These are phyloP conservation scores for Elysia chlorotica DNA, from an alignment of 1,140 invertebrate genomes.

Conservation along the genomic window DNA sequence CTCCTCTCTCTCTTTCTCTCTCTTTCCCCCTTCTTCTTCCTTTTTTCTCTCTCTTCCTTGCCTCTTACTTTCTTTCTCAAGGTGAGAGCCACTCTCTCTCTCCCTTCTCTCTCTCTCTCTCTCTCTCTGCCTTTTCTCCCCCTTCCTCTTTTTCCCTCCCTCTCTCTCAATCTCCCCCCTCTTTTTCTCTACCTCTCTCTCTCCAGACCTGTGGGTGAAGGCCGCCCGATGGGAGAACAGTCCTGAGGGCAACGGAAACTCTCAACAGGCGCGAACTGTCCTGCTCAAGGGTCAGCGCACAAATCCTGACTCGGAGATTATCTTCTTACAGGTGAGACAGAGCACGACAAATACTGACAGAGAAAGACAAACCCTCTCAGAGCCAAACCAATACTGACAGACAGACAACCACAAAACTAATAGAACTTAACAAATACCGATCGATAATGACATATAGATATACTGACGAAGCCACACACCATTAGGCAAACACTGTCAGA, in stretches of 20 bases:
- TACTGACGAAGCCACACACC: too few species aligned
- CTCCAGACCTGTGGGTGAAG: not conserved
- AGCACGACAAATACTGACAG: too few species aligned
- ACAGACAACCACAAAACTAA: too few species aligned
- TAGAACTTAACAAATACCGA: too few species aligned
- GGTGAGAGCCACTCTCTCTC: not conserved
- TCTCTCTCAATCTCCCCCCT: too few species aligned
- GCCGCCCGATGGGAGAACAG: not conserved
- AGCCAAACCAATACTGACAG: too few species aligned
- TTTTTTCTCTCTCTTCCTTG: not conserved
- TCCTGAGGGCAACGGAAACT: not conserved
- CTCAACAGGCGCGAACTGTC: not conserved
- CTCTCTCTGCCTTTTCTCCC: not conserved
- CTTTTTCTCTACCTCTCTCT: too few species aligned
- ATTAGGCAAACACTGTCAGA: too few species aligned
- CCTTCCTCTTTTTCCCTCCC: not conserved
- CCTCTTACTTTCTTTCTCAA: not conserved
- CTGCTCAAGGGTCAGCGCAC: not conserved
- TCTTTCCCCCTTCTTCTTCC: not conserved
- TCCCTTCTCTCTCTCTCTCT: slow-evolving; percentile 6
- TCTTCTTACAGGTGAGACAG: not conserved
- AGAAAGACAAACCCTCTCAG: too few species aligned
- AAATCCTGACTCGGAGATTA: not conserved
- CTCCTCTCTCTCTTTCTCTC: not conserved
- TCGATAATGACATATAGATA: too few species aligned